Base-by-base conservation (phyloP, 1,140 invertebrate genomes). In the Trichonephila clavipes region DNA sequence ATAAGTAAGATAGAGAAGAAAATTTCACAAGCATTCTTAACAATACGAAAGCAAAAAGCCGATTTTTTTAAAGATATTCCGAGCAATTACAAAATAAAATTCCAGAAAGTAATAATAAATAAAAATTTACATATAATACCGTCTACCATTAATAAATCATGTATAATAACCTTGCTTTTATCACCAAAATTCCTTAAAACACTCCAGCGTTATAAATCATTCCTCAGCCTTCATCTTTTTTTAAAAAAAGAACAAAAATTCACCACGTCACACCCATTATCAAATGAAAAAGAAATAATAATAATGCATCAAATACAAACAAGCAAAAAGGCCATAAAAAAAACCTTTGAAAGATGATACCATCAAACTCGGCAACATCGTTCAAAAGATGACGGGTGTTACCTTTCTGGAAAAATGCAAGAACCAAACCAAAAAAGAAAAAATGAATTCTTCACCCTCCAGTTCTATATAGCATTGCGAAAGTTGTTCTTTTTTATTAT, bases 301-400 rank as follows among this genome's bases (percentile, higher is more conserved):
- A 24, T 24, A 77, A 58, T 58, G 44, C 44, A 24, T 6, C 44
- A 14, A 77, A 77, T 28, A 28, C 28, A 77, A 77, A 77, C 34
- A 77, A 77, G 34, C 19, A 77, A 77, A 77, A 77, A 77, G 34
- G 72, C 28, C 72, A 77, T 18, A 77, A 77, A 77, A 6, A 77
- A 77, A 77, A 2, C 8, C 44, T 3, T 28, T 40, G 59, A 40
- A 88, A 88, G 86, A 58, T 24, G 58, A 88, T 88, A 88, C 86
- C 28, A 88, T 88, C 83, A 85, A 51, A 58, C 51, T 16, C 58
- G 61, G 19, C 16, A 62, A 24, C 28, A 88, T 88, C 86, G 40
- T 64, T 88, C 86, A 88, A 28, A 88, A 88, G 62, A 66, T 62
- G 86, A 88, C 51, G 86, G 86, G 86, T 88, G 86, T 88, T 88